Conservation (phyloP, 1,140 invertebrate species). For the Aethina tumida region DNA sequence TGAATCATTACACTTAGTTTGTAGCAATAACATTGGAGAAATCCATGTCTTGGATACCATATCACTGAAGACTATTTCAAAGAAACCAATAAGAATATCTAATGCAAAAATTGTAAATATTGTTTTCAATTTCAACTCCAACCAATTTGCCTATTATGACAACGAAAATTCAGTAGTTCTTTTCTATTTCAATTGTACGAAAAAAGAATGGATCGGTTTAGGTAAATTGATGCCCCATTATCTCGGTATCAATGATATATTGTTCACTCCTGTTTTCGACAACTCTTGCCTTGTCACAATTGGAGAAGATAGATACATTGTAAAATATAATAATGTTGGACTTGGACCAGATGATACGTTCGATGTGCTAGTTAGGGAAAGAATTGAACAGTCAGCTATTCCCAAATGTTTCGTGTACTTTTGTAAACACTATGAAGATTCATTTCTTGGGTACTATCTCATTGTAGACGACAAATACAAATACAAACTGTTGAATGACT, state of each 20-base stretch:
- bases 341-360: constrained; percentile 27
- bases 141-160: constrained; percentile 45
- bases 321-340: constrained; percentile 45
- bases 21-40: constrained; percentile 43
- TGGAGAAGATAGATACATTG: constrained; percentile 49
- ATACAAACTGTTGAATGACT: constrained; percentile 53
- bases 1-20: constrained; percentile 42
- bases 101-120: constrained; percentile 38
- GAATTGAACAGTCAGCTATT: constrained; percentile 51
- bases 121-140: constrained; percentile 39
- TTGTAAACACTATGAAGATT: constrained; percentile 18
- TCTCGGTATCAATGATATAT: constrained; percentile 41
- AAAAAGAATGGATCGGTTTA: constrained; percentile 39
- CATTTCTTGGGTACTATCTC: constrained; percentile 21
- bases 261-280: constrained; percentile 37
- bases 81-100: constrained; percentile 39
- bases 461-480: constrained; percentile 41
- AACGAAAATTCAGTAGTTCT: constrained; percentile 39
- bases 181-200: constrained; percentile 38
- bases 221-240: constrained; percentile 50
- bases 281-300: constrained; percentile 41
- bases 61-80: constrained; percentile 38
- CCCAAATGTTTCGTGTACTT: constrained; percentile 44
- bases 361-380: constrained; percentile 26
- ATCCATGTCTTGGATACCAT: constrained; percentile 45